Evolutionary conservation across 2,797 vertebrate species (phyloP).

Genomic region (Coregonus ussuriensis): DNA sequence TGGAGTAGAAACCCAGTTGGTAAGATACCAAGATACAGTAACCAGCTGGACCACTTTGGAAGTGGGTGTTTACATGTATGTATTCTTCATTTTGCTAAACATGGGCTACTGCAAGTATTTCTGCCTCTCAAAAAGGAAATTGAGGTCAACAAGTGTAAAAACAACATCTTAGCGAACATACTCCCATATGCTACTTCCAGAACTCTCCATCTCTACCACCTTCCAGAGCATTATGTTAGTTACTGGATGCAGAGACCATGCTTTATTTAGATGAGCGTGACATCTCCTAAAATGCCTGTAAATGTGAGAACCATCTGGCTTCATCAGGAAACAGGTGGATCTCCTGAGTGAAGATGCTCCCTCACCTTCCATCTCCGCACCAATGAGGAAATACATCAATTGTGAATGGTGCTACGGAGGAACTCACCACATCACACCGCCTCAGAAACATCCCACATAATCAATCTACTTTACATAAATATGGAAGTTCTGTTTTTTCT

Average conservation of each 20-base stretch:
- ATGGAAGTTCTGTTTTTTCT: background rate
- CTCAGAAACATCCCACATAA: background rate
- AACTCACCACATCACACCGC: background rate
- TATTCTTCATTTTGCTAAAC: background rate
- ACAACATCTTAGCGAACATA: background rate
- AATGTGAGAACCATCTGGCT: slow-evolving; percentile 73
- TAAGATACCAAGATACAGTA: background rate
- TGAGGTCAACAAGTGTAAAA: background rate
- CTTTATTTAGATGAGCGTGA: slow-evolving; percentile 68
- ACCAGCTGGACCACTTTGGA: background rate
- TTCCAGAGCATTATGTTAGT: background rate
- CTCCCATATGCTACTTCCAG: background rate
- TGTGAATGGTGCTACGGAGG: slow-evolving; percentile 22
- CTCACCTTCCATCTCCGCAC: slow-evolving; percentile 62
- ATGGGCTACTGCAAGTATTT: background rate
- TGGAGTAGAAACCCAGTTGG: background rate
- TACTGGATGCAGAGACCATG: slow-evolving; percentile 48
- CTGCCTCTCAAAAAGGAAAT: background rate
- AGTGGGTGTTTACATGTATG: background rate
- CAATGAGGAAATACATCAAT: slow-evolving; percentile 62
- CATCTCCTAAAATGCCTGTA: slow-evolving; percentile 70
- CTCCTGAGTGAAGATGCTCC: slow-evolving; percentile 53
- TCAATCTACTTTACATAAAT: background rate
- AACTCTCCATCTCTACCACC: background rate
- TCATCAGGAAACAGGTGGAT: slow-evolving; percentile 67